Evolutionary conservation across 2,113 vertebrate genomes (phyloP).

Genomic region (Carettochelys insculpta): DNA sequence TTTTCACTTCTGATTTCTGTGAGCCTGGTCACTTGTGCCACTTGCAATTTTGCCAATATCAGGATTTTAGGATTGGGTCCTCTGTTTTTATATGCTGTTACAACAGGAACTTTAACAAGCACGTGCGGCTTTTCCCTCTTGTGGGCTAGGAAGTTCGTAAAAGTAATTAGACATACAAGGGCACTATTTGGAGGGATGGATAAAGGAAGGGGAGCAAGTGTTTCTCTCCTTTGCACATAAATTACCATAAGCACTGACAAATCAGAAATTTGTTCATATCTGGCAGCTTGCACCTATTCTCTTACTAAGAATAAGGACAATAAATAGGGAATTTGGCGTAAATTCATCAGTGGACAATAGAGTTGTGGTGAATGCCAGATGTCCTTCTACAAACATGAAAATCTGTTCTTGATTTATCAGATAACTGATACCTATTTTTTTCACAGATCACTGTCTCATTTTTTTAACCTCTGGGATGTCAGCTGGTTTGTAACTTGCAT

Average conservation of each 20-base stretch:
- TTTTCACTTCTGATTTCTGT: neutral
- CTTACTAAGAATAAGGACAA: neutral
- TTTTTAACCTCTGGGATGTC: slow-evolving; percentile 55
- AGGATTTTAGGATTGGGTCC: neutral
- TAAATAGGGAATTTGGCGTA: neutral
- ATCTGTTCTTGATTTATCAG: slow-evolving; percentile 36
- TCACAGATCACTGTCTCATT: slow-evolving; percentile 67
- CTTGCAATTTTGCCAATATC: neutral
- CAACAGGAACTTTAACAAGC: neutral
- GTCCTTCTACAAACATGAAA: neutral
- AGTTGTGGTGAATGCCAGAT: neutral
- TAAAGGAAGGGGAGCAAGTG: neutral
- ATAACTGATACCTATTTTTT: slow-evolving; percentile 29
- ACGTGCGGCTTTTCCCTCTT: neutral
- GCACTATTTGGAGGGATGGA: neutral
- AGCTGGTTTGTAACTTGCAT: slow-evolving; percentile 24
- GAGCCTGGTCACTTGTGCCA: neutral
- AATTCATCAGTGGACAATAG: neutral
- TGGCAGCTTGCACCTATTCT: neutral
- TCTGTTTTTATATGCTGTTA: neutral
- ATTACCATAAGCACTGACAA: neutral
- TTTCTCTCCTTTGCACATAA: neutral
- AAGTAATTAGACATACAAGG: neutral
- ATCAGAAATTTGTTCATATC: neutral
- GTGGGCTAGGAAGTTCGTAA: neutral